Evolutionary conservation across 2,797 vertebrate genomes (phyloP).

Genomic region (Labroides dimidiatus): DNA sequence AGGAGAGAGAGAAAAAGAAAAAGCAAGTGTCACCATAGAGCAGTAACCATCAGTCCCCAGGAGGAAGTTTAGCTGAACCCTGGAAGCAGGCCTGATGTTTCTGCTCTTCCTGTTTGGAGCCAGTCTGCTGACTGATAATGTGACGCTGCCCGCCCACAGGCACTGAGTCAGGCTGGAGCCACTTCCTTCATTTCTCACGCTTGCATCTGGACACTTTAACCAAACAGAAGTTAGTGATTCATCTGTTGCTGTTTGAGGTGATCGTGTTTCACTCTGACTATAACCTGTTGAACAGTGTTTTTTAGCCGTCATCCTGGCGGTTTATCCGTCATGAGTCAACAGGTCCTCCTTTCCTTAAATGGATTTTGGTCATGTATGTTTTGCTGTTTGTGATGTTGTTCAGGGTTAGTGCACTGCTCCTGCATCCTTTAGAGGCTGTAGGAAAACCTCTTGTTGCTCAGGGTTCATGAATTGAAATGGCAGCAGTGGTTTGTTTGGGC

Average conservation of each 20-base stretch:
- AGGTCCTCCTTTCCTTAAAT: too few relatives aligned
- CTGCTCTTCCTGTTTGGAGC: conserved; percentile 68
- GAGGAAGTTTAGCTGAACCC: conserved; percentile 65
- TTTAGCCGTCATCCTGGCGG: too few relatives aligned
- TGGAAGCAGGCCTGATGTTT: conserved; percentile 57
- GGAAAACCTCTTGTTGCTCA: conserved; percentile 29
- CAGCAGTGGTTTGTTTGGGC: conserved; percentile 30
- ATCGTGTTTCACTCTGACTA: too few relatives aligned
- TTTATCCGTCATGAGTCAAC: too few relatives aligned
- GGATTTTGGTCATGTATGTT: too few relatives aligned
- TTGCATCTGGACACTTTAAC: conserved; percentile 29
- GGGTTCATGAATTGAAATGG: conserved; percentile 24
- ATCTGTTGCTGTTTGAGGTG: too few relatives aligned
- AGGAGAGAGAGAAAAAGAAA: conserved; percentile 17
- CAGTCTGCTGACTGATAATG: conserved; percentile 66
- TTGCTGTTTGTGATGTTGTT: not conserved
- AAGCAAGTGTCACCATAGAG: conserved; percentile 44
- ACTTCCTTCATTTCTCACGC: conserved; percentile 57
- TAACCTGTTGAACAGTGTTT: too few relatives aligned
- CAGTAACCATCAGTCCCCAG: conserved; percentile 56
- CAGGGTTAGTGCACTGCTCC: conserved; percentile 1
- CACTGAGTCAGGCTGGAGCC: conserved; percentile 44
- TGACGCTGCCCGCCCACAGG: conserved; percentile 38
- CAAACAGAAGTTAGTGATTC: not conserved
- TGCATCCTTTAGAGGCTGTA: not conserved